A percentile compares a stretch with the other conserved stretches of the same genome.
These are phyloP conservation scores for Dicrurus megarhynchus DNA, from an alignment of 2,113 vertebrate genomes.

Conservation along the genomic window DNA sequence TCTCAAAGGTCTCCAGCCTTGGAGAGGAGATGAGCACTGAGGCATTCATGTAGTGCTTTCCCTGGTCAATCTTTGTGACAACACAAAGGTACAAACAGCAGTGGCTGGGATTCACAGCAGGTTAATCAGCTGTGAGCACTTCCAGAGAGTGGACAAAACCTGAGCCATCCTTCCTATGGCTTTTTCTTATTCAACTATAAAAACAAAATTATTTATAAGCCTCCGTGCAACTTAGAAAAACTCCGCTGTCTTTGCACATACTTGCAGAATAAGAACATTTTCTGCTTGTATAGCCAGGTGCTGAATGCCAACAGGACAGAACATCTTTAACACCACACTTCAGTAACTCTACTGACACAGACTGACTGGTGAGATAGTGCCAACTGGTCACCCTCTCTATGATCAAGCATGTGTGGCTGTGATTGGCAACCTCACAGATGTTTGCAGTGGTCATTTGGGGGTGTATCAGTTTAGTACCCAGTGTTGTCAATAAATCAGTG, in stretches of 20 bases:
- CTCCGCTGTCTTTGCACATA: not conserved
- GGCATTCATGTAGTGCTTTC: not conserved
- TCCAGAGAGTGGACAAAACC: not conserved
- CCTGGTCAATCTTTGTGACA: not conserved
- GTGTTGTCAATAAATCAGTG: not conserved
- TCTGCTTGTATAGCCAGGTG: not conserved
- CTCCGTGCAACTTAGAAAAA: not conserved
- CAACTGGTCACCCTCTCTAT: not conserved
- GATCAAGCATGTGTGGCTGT: not conserved
- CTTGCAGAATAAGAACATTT: not conserved
- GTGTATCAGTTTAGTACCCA: not conserved
- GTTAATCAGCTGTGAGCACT: not conserved
- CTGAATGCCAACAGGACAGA: not conserved
- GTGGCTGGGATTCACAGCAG: not conserved
- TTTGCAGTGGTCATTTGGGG: not conserved
- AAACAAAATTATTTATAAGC: not conserved
- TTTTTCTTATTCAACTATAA: not conserved
- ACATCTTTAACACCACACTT: not conserved
- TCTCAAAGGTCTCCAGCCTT: not conserved
- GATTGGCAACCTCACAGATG: not conserved
- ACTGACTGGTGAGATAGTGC: not conserved
- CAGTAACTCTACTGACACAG: not conserved
- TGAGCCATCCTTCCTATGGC: not conserved
- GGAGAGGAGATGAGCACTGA: not conserved
- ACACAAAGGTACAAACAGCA: not conserved